Evolutionary conservation across 1,140 invertebrate genomes (phyloP), one percentile per base, ranked within the genome.

Genomic region (Portunus trituberculatus): DNA sequence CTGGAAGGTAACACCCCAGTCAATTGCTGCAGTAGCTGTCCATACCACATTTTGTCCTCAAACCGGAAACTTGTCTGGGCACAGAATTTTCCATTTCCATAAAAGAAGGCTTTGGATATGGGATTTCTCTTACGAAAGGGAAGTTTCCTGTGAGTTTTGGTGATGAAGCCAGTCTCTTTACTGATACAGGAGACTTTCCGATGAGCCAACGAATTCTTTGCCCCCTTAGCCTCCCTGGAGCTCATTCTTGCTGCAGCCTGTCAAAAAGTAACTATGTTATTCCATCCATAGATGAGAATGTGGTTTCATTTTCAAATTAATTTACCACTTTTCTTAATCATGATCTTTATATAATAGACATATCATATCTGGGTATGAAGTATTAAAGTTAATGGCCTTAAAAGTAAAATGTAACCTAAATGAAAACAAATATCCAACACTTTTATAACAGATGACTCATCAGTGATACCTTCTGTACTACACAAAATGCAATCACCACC

Each of bases 251-350:
- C 92, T 93, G 83, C 84, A 88, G 83, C 92, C 92, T 93, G 92
- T 87, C 92, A 93, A 93, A 93, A 52, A 93, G 92, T 93, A 93
- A 93, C 48, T 86, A 4, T 31, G 84, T 93, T 93, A 93, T 87
- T 93, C 92, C 92, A 93, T 93, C 92, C 92, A 93, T 93, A 29
- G 76, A 10, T 76, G 46, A 76, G 67, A 76, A 76, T 25, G 67
- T 28, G 59, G 29, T 52, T 31, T 48, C 48, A 83, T 29, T 46
- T 29, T 14, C 29, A 86, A 52, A 7, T n/a, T n/a, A n/a, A 88
- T 86, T 31, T 88, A 39, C 31, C 25, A 45, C 16, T 46, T 45
- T 45, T 46, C 31, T 88, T 88, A 88, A 29, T 88, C 12, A 88
- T 88, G 52, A 76, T 59, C 52, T 59, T 59, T 59, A 59, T 59